Evolutionary conservation across 2,888 invertebrate genomes (phyloP), one percentile per base, ranked within the genome.

Genomic region (Caenorhabditis sp.): DNA sequence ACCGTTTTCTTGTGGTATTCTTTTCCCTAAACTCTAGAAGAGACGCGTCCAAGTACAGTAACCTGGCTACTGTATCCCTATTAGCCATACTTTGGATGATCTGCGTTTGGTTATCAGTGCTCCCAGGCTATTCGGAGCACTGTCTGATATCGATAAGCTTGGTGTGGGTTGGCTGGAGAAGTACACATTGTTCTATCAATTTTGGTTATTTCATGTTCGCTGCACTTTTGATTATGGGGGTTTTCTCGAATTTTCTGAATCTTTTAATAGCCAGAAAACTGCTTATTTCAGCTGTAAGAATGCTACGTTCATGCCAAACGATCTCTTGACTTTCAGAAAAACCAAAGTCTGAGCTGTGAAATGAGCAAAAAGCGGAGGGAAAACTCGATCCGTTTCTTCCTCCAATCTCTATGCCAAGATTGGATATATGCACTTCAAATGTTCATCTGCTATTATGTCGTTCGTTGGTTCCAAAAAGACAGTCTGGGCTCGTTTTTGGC

Each of bases 371-470:
- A 28, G 16, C 63, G 63, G n/a, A 44, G 47, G 16, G 26, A 26
- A 10, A 64, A 47, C 44, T 26, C 63, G 2, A 26, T 47, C 14
- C 24, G 47, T 10, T 64, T 64, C 26, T 64, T 64, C 26, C 1
- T 64, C 16, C 63, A 64, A 44, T 64, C 63, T 0, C 19, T 41
- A n/a, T 47, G 44, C 16, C 63, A 64, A 24, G 63, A 64, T 8
- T 64, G 63, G 63, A 24, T 64, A 1, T 64, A 64, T 19, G 63
- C 26, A 12, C 14, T 64, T 8, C 44, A 64, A 41, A 64, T 64
- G 26, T 0, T 64, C 44, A 64, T 41, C 2, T 64, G 63, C 24
- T 47, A 64, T n/a, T 58, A 58, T 58, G 8, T 58, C n/a, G n/a
- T 31, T 5, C 28, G 16, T 7, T 31, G 28, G 28, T 58, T 58